Evolutionary conservation across 2,888 invertebrate genomes (phyloP).

Genomic region (Tetranychus piercei): DNA sequence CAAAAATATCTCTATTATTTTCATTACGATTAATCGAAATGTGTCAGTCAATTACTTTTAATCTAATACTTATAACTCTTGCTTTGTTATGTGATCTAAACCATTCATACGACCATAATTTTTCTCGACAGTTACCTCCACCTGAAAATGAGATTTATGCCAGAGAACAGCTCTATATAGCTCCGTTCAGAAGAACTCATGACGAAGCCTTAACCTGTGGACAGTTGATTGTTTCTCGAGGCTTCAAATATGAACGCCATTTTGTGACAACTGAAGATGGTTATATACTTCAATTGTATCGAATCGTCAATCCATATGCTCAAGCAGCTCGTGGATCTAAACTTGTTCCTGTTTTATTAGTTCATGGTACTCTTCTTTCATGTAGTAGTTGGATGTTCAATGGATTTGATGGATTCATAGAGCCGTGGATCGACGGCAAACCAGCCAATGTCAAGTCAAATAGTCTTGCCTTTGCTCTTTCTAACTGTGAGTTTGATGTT

Average conservation of each 20-base stretch:
- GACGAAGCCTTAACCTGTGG: neutral
- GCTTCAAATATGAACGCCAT: neutral
- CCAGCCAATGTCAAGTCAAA: neutral
- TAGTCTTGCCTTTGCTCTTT: neutral
- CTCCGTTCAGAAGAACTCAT: neutral
- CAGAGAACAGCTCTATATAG: neutral
- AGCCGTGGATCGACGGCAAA: neutral
- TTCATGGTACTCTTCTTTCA: neutral
- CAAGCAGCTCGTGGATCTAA: neutral
- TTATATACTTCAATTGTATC: neutral
- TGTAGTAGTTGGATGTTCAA: neutral
- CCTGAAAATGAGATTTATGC: neutral
- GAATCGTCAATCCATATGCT: neutral
- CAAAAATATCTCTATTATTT: too few relatives aligned
- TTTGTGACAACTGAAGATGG: neutral
- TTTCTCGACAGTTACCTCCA: neutral
- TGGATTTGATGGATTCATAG: neutral
- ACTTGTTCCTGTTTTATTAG: neutral
- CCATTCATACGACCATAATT: too few relatives aligned
- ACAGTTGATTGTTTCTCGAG: neutral
- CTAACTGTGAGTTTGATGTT: neutral
- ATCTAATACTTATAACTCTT: too few relatives aligned
- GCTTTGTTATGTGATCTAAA: too few relatives aligned
- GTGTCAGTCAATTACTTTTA: neutral
- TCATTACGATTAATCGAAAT: too few relatives aligned